Percentiles rank a stretch among this genome's conserved stretches.
These are phyloP conservation scores for Trinorchestia longiramus DNA, from an alignment of 1,140 invertebrate genomes.

Conservation along the genomic window DNA sequence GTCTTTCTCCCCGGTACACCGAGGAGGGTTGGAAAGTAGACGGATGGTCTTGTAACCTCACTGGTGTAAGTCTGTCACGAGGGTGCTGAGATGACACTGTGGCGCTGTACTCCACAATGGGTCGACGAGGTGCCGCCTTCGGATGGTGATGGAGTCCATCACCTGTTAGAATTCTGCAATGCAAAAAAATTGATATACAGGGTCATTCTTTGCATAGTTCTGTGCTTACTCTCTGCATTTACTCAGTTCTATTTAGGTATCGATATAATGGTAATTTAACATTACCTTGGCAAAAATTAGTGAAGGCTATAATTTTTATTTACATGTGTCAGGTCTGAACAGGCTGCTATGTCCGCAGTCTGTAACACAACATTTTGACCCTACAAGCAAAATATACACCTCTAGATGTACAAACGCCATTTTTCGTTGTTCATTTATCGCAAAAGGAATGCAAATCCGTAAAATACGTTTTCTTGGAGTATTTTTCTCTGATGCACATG, in stretches of 20 bases:
- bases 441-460: too few relatives aligned
- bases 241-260: not conserved
- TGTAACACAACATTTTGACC: not conserved
- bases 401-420: too few relatives aligned
- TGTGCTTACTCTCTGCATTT: not conserved
- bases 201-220: too few relatives aligned
- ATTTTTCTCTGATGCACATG: too few relatives aligned
- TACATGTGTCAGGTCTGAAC: not conserved
- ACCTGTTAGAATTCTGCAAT: conserved; percentile 20
- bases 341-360: not conserved
- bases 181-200: not conserved
- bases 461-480: too few relatives aligned
- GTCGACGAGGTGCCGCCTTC: not conserved
- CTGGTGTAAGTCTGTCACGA: not conserved
- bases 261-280: not conserved
- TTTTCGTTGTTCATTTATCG: too few relatives aligned
- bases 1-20: not conserved
- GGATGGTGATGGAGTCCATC: not conserved
- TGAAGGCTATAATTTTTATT: not conserved
- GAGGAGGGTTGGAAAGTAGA: not conserved
- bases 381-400: not conserved
- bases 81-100: not conserved
- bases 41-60: not conserved
- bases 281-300: not conserved
- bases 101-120: not conserved